Percentiles rank a stretch among this genome's conserved stretches.
phyloP scores from a whole-genome alignment of 2,888 invertebrate species.

The Xylocampa areola region DNA sequence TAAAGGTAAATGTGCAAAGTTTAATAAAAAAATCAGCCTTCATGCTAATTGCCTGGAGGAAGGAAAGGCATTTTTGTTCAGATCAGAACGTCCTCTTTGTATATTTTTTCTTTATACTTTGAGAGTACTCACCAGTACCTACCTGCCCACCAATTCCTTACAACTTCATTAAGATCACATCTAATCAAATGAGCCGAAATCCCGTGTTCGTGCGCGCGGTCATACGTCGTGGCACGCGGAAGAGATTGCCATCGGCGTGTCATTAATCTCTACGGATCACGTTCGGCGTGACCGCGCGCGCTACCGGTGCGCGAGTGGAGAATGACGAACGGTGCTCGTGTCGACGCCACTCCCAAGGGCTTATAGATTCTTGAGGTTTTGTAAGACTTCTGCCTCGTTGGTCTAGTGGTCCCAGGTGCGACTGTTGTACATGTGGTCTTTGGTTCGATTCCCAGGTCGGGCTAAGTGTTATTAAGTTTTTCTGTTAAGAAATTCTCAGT shows the following conservation, averaged over 20 bases:
- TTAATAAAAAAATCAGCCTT: too few relatives aligned
- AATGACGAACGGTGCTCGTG: conserved; percentile 17
- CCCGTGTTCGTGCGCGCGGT: conserved; percentile 10
- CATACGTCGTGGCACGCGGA: conserved; percentile 71
- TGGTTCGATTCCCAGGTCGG: too few relatives aligned
- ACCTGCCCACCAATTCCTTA: background rate
- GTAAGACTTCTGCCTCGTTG: background rate
- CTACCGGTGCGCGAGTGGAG: conserved; percentile 37
- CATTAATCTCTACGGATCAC: conserved; percentile 74
- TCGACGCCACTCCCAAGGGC: conserved; percentile 11
- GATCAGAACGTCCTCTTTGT: too few relatives aligned
- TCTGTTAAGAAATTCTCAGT: too few relatives aligned
- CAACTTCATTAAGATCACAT: conserved; percentile 30
- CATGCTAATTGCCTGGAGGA: too few relatives aligned
- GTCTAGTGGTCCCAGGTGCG: background rate
- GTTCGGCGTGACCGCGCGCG: conserved; percentile 64
- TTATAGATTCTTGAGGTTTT: background rate
- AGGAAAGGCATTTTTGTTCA: background rate
- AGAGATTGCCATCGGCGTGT: conserved; percentile 72
- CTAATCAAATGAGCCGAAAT: conserved; percentile 29
- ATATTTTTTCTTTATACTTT: too few relatives aligned
- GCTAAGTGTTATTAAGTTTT: too few relatives aligned
- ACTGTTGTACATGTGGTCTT: background rate
- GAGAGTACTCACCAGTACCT: background rate
- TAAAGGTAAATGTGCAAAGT: too few relatives aligned